Percentiles rank a stretch among this genome's conserved stretches.
Evolutionary conservation across 2,113 vertebrate species (phyloP).

Genomic region (Abramis brama): DNA sequence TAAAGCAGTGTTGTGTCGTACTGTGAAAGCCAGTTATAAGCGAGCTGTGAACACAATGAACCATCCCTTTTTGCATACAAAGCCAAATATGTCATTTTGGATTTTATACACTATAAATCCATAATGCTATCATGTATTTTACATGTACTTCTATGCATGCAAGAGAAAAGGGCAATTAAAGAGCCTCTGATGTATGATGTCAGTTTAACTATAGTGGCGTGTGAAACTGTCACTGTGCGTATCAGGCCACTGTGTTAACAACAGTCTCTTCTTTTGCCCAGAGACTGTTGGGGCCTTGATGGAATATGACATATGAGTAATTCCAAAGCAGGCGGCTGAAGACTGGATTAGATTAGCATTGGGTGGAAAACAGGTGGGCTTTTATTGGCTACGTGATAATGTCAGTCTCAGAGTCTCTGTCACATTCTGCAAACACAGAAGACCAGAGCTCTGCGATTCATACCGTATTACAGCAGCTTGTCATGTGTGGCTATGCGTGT

Average conservation of each 20-base stretch:
- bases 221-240: constrained; percentile 74
- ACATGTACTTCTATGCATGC: constrained; percentile 60
- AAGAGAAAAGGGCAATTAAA: constrained; percentile 69
- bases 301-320: constrained; percentile 70
- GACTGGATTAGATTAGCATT: constrained; percentile 76
- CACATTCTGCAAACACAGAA: constrained; percentile 44
- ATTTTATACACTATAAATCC: not conserved
- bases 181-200: constrained; percentile 66
- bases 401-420: constrained; percentile 69
- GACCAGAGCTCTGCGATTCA: constrained; percentile 27
- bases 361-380: constrained; percentile 75
- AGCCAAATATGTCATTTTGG: not conserved
- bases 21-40: not conserved
- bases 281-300: constrained; percentile 47
- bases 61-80: not conserved
- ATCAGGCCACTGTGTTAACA: constrained; percentile 72
- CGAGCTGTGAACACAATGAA: not conserved
- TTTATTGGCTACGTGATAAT: constrained; percentile 76
- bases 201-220: constrained; percentile 72
- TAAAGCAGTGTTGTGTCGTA: no score
- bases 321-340: constrained; percentile 62
- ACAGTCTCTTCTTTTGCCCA: constrained; percentile 62
- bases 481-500: constrained; percentile 1
- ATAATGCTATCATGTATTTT: constrained; percentile 50
- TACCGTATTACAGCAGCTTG: constrained; percentile 15